Evolutionary conservation across 2,797 vertebrate species (phyloP), one percentile per base, ranked within the genome.

Genomic region (Bradypus variegatus): DNA sequence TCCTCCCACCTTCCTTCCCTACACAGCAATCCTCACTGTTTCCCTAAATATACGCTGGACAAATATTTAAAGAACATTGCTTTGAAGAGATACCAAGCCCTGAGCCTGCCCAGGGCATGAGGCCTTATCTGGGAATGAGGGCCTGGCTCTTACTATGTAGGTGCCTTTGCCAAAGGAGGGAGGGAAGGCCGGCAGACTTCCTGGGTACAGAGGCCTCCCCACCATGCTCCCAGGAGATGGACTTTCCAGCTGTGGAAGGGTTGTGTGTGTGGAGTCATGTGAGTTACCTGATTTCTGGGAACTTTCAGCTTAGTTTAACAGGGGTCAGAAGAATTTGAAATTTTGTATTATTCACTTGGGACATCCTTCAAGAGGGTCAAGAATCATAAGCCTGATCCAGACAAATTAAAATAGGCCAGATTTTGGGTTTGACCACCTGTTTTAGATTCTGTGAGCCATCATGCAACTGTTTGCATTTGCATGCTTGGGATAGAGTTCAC

Each of bases 351-450:
- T 53, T 89, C 70, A 80, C 50, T 84, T 67, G 33, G 75, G 89
- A 62, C 15, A 33, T 19, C 18, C 81, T 92, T 93, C 64, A 72
- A 23, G 41, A 55, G 13, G n/a, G 6, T 80, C 15, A 45, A 86
- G 64, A 86, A 86, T 91, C 80, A 72, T 48, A 90, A 82, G 75
- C 36, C 45, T 78, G 58, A 62, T 45, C 50, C 55, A 60, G 65
- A 80, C 70, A 89, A 94, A 67, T 67, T 62, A 65, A 92, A 92
- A 91, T 53, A 79, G 69, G 72, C 58, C 58, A 90, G 60, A 93
- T 41, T 90, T 79, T 73, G 92, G 87, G 48, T 86, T 92, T 7
- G 25, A n/a, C 25, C 70, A 87, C 75, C 7, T 62, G 80, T 76
- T 76, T 88, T 70, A 82, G 83, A 84, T 83, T 89, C 81, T 67